phyloP scores from a whole-genome alignment of 2,888 invertebrate genomes.

The Thalpophila matura region DNA sequence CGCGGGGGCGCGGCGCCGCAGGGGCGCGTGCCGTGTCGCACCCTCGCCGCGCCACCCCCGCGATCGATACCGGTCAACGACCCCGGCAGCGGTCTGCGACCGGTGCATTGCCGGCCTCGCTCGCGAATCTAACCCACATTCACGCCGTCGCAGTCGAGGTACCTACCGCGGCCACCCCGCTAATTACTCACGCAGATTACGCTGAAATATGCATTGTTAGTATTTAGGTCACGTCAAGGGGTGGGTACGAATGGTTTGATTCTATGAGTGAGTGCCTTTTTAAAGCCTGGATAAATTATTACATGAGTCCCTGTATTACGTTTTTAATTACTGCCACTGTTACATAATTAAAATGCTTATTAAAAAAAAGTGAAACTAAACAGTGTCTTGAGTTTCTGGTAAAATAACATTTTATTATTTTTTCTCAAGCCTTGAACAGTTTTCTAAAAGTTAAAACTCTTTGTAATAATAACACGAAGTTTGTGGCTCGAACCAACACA shows the following conservation, averaged over 20 bases:
- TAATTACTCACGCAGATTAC: slow-evolving; percentile 84
- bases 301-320: neutral
- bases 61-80: slow-evolving; percentile 90
- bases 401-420: neutral
- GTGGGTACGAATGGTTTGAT: slow-evolving; percentile 55
- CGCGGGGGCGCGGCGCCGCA: slow-evolving; percentile 78
- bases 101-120: slow-evolving; percentile 83
- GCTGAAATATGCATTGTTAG: slow-evolving; percentile 77
- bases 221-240: slow-evolving; percentile 75
- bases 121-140: slow-evolving; percentile 85
- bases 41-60: slow-evolving; percentile 71
- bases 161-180: slow-evolving; percentile 64
- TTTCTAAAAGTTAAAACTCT: slow-evolving; percentile 9
- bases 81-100: slow-evolving; percentile 83
- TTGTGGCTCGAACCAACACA: slow-evolving; percentile 28
- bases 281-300: slow-evolving; percentile 32
- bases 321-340: neutral
- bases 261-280: slow-evolving; percentile 48
- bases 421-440: neutral
- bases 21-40: slow-evolving; percentile 80
- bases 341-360: neutral
- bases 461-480: slow-evolving; percentile 25
- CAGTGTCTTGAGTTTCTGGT: too few species aligned
- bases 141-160: slow-evolving; percentile 47
- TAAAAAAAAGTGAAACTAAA: too few species aligned